Evolutionary conservation across 2,113 vertebrate genomes (phyloP), one percentile per base, ranked within the genome.

Genomic region (Apodemus sylvaticus): DNA sequence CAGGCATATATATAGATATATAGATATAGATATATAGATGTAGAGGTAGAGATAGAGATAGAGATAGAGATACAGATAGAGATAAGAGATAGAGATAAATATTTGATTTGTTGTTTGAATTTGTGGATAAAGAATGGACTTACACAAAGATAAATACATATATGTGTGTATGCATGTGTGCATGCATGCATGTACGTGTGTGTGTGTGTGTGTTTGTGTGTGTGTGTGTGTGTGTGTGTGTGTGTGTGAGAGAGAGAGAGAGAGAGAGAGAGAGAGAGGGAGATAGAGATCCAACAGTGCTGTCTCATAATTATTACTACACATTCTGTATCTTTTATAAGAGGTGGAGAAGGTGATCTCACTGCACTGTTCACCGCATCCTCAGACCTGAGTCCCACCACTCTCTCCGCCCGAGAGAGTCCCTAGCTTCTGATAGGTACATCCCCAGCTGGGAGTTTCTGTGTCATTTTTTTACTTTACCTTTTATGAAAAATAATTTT

Each of bases 401-500:
- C 58, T n/a, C 53, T 22, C 55, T 60, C 3, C 22, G 58, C 11
- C 78, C 79, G 9, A 78, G 19, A 58, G 11, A 39, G 55, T 26
- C 22, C 22, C 79, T 39, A 82, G 36, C 36, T 60, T 55, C 13
- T 82, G 36, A n/a, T 13, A 39, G 26, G 55, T 14, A 1, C 12
- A 24, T 7, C 79, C 36, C n/a, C 4, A 36, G 22, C 79, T 29
- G 79, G 51, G 12, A 39, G 79, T 22, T 82, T 24, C 51, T 36
- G 7, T 22, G 22, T 14, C 53, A 42, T 42, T 42, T 62, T 83
- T 83, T 90, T 86, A 94, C 8, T 70, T 60, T 55, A 92, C 77
- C 60, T 82, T 93, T 90, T 76, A 19, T 87, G 64, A 95, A 91
- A 66, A 24, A 39, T 70, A 60, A n/a, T 45, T 92, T 86, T 92